These are phyloP conservation scores for Desoria tigrina DNA, from an alignment of 2,888 invertebrate species.

Conservation along the genomic window DNA sequence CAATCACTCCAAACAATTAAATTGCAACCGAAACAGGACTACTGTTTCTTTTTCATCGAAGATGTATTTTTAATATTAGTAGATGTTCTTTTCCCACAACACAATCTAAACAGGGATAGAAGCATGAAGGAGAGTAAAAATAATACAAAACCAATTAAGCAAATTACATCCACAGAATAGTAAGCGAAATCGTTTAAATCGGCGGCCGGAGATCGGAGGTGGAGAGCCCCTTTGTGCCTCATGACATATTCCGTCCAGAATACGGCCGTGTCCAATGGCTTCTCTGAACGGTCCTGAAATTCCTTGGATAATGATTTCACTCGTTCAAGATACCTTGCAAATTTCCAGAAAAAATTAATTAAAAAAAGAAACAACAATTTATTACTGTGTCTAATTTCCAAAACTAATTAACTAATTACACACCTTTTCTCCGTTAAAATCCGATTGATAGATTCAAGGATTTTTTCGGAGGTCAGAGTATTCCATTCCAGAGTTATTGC, in stretches of 20 bases:
- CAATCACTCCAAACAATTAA: too few species aligned
- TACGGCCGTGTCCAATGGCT: constrained; percentile 56
- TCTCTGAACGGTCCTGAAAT: constrained; percentile 29
- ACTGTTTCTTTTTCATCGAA: too few species aligned
- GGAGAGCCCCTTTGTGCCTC: constrained; percentile 52
- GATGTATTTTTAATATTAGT: too few species aligned
- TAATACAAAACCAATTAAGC: constrained; percentile 12
- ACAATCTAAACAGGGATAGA: too few species aligned
- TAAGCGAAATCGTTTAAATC: constrained; percentile 33
- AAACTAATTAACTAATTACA: too few species aligned
- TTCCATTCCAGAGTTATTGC: constrained; percentile 15
- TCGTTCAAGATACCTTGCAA: not conserved
- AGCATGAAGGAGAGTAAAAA: not conserved
- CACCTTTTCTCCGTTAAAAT: constrained; percentile 10
- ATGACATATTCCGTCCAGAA: constrained; percentile 53
- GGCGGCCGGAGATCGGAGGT: constrained; percentile 31
- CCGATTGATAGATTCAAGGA: constrained; percentile 11
- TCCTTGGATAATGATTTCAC: constrained; percentile 2
- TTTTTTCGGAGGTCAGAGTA: constrained; percentile 11
- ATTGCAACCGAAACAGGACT: too few species aligned
- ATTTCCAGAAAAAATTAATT: too few species aligned
- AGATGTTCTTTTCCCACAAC: too few species aligned
- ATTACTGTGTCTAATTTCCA: too few species aligned
- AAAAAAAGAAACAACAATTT: too few species aligned
- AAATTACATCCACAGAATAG: constrained; percentile 29